These are phyloP conservation scores for Aphelenchoides fujianensis DNA, from an alignment of 1,140 invertebrate genomes.

Conservation along the genomic window DNA sequence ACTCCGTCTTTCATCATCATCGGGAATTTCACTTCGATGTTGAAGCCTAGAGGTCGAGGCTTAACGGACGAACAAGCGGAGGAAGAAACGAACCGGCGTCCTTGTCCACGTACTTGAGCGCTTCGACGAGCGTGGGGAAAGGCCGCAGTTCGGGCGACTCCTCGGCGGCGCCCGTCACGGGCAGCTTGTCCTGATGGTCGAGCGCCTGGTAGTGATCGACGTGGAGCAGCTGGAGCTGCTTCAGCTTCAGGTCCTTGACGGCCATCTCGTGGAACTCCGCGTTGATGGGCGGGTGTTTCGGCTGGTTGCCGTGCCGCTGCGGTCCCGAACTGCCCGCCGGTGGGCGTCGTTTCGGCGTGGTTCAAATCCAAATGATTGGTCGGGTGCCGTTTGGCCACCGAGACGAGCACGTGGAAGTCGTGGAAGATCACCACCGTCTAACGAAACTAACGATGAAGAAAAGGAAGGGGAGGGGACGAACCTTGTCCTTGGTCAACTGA, in stretches of 20 bases:
- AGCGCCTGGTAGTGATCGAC: conserved; percentile 22
- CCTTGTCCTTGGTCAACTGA: conserved; percentile 60
- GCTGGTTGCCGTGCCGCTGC: neutral
- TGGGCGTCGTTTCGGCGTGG: neutral
- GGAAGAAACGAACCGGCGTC: conserved; percentile 7
- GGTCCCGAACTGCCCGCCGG: neutral
- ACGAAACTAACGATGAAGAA: no score
- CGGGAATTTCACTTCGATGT: conserved; percentile 48
- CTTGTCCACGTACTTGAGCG: conserved; percentile 28
- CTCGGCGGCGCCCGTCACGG: conserved; percentile 36
- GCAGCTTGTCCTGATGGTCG: conserved; percentile 21
- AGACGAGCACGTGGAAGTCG: conserved; percentile 61
- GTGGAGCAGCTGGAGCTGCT: conserved; percentile 51
- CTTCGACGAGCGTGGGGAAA: conserved; percentile 49
- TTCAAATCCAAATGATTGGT: neutral
- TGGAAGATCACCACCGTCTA: conserved; percentile 56
- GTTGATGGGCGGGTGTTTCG: no score
- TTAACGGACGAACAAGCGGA: neutral
- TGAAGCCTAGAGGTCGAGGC: conserved; percentile 37
- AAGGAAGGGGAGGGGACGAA: conserved; percentile 14
- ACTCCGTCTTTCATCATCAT: conserved; percentile 33
- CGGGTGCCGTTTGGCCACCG: conserved; percentile 49
- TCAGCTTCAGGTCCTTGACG: conserved; percentile 58
- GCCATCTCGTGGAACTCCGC: conserved; percentile 58
- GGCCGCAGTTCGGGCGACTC: conserved; percentile 46